Conservation (phyloP, 2,888 invertebrate species). For the Leptothorax acervorum region DNA sequence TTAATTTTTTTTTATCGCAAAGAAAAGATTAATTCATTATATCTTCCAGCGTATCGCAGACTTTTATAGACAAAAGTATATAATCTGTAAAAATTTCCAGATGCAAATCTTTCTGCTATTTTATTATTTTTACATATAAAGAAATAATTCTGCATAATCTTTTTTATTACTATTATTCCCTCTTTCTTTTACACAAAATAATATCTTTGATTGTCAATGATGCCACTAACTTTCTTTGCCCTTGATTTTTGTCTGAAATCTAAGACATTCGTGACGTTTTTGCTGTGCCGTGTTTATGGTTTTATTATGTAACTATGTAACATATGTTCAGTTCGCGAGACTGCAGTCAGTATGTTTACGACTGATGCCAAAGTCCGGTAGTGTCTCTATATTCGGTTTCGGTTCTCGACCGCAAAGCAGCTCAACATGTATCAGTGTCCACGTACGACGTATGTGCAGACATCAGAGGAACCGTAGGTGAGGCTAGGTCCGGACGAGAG, state of each 20-base stretch:
- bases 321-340: constrained; percentile 43
- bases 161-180: not conserved
- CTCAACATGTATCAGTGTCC: constrained; percentile 70
- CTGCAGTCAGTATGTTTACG: constrained; percentile 61
- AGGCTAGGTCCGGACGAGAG: constrained; percentile 63
- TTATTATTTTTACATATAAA: not conserved
- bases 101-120: not conserved
- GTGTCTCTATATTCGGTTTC: constrained; percentile 70
- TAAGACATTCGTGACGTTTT: constrained; percentile 5
- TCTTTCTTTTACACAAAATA: not conserved
- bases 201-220: not conserved
- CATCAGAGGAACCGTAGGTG: constrained; percentile 66
- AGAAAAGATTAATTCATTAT: not conserved
- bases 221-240: not conserved
- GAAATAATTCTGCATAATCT: not conserved
- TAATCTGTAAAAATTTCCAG: not conserved
- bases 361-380: constrained; percentile 44
- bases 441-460: constrained; percentile 54
- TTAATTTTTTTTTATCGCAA: not conserved
- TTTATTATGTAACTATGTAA: constrained; percentile 47
- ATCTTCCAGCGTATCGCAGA: not conserved
- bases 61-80: not conserved
- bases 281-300: constrained; percentile 8
- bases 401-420: constrained; percentile 59
- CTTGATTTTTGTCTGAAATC: not conserved